Evolutionary conservation across 2,113 vertebrate genomes (phyloP).

Genomic region (Macroglossus sobrinus): DNA sequence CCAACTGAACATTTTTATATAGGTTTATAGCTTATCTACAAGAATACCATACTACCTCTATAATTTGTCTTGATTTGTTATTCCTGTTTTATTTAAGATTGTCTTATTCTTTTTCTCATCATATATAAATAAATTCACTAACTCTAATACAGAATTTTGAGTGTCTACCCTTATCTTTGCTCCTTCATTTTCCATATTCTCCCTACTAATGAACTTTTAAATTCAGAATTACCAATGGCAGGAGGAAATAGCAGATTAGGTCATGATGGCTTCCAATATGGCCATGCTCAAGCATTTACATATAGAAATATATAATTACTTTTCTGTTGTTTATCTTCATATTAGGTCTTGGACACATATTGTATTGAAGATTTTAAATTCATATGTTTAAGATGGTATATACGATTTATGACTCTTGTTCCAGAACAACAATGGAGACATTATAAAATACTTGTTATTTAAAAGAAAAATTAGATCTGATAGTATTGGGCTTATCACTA

Average conservation of each 20-base stretch:
- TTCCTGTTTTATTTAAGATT: neutral
- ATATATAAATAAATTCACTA: neutral
- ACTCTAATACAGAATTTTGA: neutral
- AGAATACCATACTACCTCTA: neutral
- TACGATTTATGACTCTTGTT: neutral
- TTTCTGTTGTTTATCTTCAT: neutral
- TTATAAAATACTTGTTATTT: neutral
- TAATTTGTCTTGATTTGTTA: neutral
- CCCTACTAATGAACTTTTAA: neutral
- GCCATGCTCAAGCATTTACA: neutral
- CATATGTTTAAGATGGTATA: neutral
- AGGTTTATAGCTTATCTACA: neutral
- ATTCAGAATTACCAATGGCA: neutral
- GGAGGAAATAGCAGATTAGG: neutral
- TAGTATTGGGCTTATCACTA: neutral
- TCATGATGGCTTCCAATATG: neutral
- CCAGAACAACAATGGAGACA: neutral
- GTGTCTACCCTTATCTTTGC: neutral
- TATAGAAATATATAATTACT: neutral
- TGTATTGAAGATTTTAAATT: neutral
- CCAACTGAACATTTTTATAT: neutral
- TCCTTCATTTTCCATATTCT: neutral
- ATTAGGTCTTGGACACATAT: neutral
- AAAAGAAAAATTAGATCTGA: neutral
- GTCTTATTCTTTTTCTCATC: neutral